Evolutionary conservation across 35 echinoderm and acorn worm species (phyloP).

Genomic region (Acanthaster planci): DNA sequence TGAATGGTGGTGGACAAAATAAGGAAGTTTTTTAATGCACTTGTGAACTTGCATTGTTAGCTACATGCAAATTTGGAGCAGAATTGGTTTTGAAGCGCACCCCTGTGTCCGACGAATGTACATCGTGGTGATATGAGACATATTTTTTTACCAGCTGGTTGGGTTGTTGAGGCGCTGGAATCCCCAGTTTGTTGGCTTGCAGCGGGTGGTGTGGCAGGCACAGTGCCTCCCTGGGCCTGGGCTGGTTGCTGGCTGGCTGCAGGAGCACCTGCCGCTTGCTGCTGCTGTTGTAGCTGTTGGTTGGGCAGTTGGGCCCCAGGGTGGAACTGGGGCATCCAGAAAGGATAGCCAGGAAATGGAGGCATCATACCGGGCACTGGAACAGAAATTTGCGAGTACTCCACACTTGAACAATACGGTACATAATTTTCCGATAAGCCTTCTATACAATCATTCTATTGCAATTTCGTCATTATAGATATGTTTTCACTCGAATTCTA

Average conservation of each 20-base stretch:
- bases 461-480: no score
- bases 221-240: not conserved
- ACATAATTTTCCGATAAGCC: no score
- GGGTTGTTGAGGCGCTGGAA: not conserved
- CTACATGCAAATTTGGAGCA: no score
- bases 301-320: slow-evolving; percentile 31
- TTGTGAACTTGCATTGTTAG: no score
- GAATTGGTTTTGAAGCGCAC: no score
- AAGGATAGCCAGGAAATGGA: slow-evolving; percentile 69
- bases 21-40: no score
- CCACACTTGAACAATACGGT: not conserved
- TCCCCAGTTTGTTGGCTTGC: not conserved
- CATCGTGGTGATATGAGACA: no score
- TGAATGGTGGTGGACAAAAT: no score
- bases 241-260: not conserved
- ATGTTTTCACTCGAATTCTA: no score
- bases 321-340: slow-evolving; percentile 75
- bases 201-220: not conserved
- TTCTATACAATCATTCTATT: no score
- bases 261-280: not conserved
- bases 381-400: not conserved
- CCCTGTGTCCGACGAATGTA: no score
- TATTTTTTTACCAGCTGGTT: not conserved
- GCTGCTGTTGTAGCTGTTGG: slow-evolving; percentile 14
- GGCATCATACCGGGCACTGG: slow-evolving; percentile 41